phyloP scores from a whole-genome alignment of 2,888 invertebrate genomes.

The Drosophila testacea region DNA sequence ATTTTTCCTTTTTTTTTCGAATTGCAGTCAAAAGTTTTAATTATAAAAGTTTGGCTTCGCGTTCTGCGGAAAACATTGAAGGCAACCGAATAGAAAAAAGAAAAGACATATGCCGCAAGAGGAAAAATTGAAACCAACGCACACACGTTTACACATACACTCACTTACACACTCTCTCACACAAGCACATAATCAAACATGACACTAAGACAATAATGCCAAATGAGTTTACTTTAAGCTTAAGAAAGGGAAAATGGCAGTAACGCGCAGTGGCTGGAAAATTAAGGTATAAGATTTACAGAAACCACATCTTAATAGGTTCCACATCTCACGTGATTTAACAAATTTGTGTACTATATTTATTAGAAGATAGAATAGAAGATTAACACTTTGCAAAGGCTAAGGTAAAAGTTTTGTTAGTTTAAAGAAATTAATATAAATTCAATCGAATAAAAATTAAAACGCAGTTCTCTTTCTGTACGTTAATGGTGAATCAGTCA shows the following conservation, averaged over 20 bases:
- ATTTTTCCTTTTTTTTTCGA: slow-evolving; percentile 6
- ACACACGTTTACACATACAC: neutral
- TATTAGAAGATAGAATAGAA: too few relatives aligned
- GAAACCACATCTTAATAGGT: neutral
- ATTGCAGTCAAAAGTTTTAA: slow-evolving; percentile 69
- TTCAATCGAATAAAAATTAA: too few relatives aligned
- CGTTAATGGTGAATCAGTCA: neutral
- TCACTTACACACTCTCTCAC: too few relatives aligned
- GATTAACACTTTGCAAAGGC: too few relatives aligned
- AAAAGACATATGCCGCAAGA: slow-evolving; percentile 34
- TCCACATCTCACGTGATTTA: neutral
- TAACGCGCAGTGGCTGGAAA: slow-evolving; percentile 2
- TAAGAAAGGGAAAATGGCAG: neutral
- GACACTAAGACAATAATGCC: slow-evolving; percentile 7
- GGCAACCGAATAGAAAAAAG: slow-evolving; percentile 31
- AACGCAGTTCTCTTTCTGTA: neutral
- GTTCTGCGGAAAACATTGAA: slow-evolving; percentile 47
- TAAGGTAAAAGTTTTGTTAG: too few relatives aligned
- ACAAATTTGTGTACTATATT: too few relatives aligned
- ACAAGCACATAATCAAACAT: neutral
- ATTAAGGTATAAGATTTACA: slow-evolving; percentile 6
- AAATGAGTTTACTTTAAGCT: slow-evolving; percentile 23
- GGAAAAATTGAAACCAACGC: slow-evolving; percentile 23
- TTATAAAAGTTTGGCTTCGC: slow-evolving; percentile 64
- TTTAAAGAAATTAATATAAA: too few relatives aligned